These are phyloP conservation scores for Erpornis zantholeuca DNA, from an alignment of 2,113 vertebrate genomes.

Conservation along the genomic window DNA sequence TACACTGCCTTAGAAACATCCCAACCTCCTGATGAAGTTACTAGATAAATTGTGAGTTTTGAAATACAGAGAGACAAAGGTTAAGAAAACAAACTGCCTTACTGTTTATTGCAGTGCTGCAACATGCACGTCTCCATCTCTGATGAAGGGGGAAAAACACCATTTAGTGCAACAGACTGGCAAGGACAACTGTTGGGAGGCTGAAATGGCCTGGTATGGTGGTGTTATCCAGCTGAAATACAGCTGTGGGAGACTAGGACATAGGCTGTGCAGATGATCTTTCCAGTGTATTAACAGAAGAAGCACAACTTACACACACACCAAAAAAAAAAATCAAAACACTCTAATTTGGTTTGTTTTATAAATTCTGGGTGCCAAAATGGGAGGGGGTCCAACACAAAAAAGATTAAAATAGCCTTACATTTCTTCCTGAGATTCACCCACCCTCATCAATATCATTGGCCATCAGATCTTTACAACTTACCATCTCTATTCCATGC, in stretches of 20 bases:
- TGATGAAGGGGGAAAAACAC: neutral
- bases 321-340: neutral
- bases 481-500: neutral
- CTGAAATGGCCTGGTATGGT: neutral
- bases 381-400: neutral
- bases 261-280: neutral
- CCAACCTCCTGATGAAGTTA: constrained; percentile 1
- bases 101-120: neutral
- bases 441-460: neutral
- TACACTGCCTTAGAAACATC: neutral
- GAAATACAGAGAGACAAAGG: constrained; percentile 27
- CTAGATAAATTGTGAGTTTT: neutral
- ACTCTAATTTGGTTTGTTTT: neutral
- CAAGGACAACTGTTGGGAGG: neutral
- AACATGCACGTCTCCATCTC: neutral
- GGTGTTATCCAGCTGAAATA: neutral
- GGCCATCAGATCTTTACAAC: neutral
- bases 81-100: constrained; percentile 39
- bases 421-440: neutral
- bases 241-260: neutral
- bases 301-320: neutral
- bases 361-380: neutral
- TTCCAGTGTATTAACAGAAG: neutral
- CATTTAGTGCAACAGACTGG: neutral
- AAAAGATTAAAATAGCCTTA: neutral